phyloP scores from a whole-genome alignment of 2,888 invertebrate genomes.

The Heliconius sara region DNA sequence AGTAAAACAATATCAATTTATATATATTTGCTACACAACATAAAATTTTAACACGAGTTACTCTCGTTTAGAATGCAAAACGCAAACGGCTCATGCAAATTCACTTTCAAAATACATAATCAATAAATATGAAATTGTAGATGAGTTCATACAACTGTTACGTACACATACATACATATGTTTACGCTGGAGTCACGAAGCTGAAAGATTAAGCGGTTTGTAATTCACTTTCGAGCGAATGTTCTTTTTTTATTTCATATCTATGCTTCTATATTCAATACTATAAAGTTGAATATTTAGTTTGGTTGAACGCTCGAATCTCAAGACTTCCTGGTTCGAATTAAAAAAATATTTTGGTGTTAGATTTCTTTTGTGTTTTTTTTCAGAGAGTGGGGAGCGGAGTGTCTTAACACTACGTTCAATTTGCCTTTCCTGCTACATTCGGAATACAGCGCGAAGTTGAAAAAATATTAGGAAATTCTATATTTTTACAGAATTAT shows the following conservation, averaged over 20 bases:
- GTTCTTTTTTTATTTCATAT: constrained; percentile 1
- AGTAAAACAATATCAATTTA: constrained; percentile 1
- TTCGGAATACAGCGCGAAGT: too few species aligned
- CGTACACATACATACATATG: constrained; percentile 8
- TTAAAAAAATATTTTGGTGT: too few species aligned
- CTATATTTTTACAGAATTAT: too few species aligned
- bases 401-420: too few species aligned
- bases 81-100: constrained; percentile 12
- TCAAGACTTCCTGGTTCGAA: too few species aligned
- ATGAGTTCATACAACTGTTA: constrained; percentile 37
- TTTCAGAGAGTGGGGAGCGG: too few species aligned
- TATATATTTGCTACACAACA: not conserved
- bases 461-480: too few species aligned
- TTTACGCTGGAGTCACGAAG: constrained; percentile 12
- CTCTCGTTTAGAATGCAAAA: constrained; percentile 1
- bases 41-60: not conserved
- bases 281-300: too few species aligned
- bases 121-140: constrained; percentile 42
- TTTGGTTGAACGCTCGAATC: too few species aligned
- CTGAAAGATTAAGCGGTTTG: constrained; percentile 17
- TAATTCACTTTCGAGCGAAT: constrained; percentile 29
- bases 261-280: too few species aligned
- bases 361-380: too few species aligned
- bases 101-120: constrained; percentile 44
- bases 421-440: too few species aligned